Evolutionary conservation across 1,140 invertebrate species (phyloP), one percentile per base, ranked within the genome.

Genomic region (Drosophila burlai): DNA sequence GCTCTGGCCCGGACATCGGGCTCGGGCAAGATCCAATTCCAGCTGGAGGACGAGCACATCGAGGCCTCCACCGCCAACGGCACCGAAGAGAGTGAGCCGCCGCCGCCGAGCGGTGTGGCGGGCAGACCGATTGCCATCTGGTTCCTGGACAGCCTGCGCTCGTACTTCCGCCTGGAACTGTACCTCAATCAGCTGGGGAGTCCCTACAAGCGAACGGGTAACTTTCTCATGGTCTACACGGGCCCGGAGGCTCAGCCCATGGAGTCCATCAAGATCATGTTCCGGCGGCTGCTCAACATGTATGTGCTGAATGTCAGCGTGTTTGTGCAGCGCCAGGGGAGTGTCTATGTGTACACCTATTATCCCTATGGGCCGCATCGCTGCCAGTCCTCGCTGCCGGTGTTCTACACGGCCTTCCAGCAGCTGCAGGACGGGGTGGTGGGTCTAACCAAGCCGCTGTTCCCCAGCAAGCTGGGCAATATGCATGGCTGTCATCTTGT

Each of bases 291-390:
- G 0, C 76, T 92, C 4, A 58, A 68, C 21, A 71, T 92, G 15
- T 92, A 91, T 34, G 75, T 87, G 45, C 63, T 83, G 16, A 91
- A 92, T 62, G 79, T 92, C 10, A 92, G 64, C 43, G 79, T 92
- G 9, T 63, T 92, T 16, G 45, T 92, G 10, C 36, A 58, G 5
- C 29, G 67, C 0, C 34, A 64, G 1, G 85, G 61, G 4, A 60
- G n/a, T 1, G 76, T 84, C 1, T 57, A 84, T 21, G 49, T 89
- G 38, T 92, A 83, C 62, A 92, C 90, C 15, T 92, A 92, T 29
- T 92, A 85, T 75, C 91, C 91, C 2, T 92, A 85, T 29, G 50
- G 67, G 0, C 49, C 80, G 16, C 18, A 80, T 24, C 65, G 62
- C 21, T 92, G 91, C 10, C 83, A 81, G 45, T 90, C 85, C 2